phyloP scores from a whole-genome alignment of 35 echinoderm and acorn worm genomes.

The Anneissia japonica region DNA sequence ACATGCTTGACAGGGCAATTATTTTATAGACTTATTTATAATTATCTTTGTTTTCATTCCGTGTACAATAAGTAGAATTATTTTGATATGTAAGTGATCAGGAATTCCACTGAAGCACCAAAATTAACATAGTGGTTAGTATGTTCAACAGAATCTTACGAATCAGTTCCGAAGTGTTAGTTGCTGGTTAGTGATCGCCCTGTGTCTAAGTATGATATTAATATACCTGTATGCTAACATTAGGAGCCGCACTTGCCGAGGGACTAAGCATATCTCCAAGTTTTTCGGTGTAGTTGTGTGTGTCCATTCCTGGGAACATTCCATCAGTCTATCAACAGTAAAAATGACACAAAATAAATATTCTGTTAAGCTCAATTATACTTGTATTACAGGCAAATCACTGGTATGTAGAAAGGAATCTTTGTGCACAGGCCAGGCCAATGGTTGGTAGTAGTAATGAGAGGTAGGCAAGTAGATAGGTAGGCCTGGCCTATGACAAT shows the following conservation, averaged over 20 bases:
- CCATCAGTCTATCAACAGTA: constrained; percentile 42
- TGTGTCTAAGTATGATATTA: not conserved
- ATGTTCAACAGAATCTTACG: not conserved
- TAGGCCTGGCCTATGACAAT: too few species aligned
- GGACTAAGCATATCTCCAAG: constrained; percentile 68
- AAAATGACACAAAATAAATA: too few species aligned
- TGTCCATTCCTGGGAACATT: constrained; percentile 52
- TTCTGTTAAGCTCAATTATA: not conserved
- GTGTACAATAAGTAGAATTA: too few species aligned
- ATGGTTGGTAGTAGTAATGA: not conserved
- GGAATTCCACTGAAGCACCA: too few species aligned
- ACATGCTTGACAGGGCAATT: not conserved
- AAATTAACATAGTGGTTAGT: too few species aligned
- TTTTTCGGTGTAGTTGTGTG: constrained; percentile 57
- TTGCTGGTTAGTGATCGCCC: not conserved
- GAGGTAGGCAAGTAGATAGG: too few species aligned
- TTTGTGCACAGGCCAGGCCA: not conserved
- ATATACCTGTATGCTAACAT: constrained; percentile 97
- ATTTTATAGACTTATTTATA: too few species aligned
- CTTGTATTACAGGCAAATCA: not conserved
- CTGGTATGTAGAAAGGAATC: not conserved
- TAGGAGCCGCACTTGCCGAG: constrained; percentile 64
- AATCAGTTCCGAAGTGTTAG: not conserved
- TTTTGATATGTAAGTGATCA: too few species aligned
- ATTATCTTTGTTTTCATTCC: too few species aligned